A percentile compares a stretch with the other conserved stretches of the same genome.
Conservation (phyloP, 2,888 invertebrate species). For the Amiota communis region DNA sequence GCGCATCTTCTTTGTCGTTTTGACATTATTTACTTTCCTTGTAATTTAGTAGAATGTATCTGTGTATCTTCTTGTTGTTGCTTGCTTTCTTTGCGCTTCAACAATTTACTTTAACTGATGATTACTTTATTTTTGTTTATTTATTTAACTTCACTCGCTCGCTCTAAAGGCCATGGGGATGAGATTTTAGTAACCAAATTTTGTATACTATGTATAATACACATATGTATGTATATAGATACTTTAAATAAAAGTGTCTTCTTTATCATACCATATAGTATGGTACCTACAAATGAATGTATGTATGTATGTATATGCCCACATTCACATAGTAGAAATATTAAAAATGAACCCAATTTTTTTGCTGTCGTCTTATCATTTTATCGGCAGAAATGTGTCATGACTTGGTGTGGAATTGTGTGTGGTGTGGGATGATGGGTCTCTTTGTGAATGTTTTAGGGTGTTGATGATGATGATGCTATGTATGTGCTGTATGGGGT, state of each 20-base stretch:
- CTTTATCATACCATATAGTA: not conserved
- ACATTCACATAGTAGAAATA: conserved; percentile 46
- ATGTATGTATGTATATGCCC: no score
- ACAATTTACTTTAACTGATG: not conserved
- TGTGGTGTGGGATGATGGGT: not conserved
- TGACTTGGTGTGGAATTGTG: not conserved
- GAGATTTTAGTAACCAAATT: no score
- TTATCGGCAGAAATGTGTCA: conserved; percentile 38
- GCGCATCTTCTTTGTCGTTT: not conserved
- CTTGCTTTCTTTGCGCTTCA: no score
- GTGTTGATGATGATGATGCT: not conserved
- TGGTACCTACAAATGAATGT: not conserved
- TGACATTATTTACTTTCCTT: not conserved
- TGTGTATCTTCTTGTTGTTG: not conserved
- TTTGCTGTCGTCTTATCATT: conserved; percentile 64
- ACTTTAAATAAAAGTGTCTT: not conserved
- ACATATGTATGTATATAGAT: conserved; percentile 3
- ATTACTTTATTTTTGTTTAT: not conserved
- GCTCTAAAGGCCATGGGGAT: no score
- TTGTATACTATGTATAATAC: no score
- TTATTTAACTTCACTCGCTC: no score
- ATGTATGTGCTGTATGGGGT: conserved; percentile 48
- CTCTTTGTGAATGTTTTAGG: not conserved
- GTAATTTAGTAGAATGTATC: not conserved
- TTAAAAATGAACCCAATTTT: conserved; percentile 61